Percentiles rank a stretch among this genome's conserved stretches.
These are phyloP conservation scores for Rhizomys pruinosus DNA, from an alignment of 2,113 vertebrate species.

Conservation along the genomic window DNA sequence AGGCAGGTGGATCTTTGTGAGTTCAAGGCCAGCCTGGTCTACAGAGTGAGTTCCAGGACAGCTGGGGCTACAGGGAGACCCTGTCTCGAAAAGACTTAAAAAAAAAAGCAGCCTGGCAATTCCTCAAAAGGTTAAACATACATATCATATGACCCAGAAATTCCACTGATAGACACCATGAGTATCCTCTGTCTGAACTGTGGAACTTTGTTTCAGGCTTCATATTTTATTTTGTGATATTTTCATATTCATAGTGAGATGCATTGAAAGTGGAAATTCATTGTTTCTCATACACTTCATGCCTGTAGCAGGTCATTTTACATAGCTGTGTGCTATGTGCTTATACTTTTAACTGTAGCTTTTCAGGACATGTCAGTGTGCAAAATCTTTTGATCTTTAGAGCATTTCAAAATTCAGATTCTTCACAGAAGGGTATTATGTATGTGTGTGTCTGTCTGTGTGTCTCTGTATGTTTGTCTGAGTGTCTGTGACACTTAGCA, in stretches of 20 bases:
- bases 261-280: neutral
- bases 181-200: neutral
- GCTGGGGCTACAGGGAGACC: no score
- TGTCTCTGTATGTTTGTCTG: neutral
- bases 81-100: no score
- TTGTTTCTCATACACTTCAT: neutral
- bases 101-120: slow-evolving; percentile 1
- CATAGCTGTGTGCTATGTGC: neutral
- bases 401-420: neutral
- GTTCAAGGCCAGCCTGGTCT: no score
- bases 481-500: neutral
- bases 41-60: no score
- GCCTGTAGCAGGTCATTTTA: neutral
- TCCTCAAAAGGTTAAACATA: slow-evolving; percentile 36
- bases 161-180: neutral
- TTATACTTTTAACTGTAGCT: neutral
- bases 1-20: no score
- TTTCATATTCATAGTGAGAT: neutral
- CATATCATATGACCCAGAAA: neutral
- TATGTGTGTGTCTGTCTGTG: no score
- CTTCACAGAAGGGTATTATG: neutral
- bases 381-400: neutral
- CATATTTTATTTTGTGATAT: neutral
- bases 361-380: neutral
- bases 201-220: neutral